Evolutionary conservation across 2,888 invertebrate species (phyloP).

Genomic region (Aquatica leii): DNA sequence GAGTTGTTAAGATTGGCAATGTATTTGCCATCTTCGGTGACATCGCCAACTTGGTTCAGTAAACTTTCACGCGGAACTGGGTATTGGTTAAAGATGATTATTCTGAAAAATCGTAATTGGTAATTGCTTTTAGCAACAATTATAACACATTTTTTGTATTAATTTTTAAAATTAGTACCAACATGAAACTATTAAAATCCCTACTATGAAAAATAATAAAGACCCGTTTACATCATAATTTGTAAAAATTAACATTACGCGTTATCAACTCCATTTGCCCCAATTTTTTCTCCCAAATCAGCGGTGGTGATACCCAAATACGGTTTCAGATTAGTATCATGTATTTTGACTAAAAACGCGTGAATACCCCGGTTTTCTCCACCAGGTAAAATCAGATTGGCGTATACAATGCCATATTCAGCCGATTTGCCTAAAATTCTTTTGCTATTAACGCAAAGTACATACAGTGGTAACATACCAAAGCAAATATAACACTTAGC

Average conservation of each 20-base stretch:
- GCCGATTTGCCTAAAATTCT: slow-evolving; percentile 76
- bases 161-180: too few species aligned
- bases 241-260: slow-evolving; percentile 70
- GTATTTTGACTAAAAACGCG: slow-evolving; percentile 84
- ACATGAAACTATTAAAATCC: too few species aligned
- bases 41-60: slow-evolving; percentile 85
- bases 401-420: slow-evolving; percentile 88
- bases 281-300: slow-evolving; percentile 92
- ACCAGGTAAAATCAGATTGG: slow-evolving; percentile 84
- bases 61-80: slow-evolving; percentile 80
- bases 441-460: too few species aligned
- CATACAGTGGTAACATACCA: too few species aligned
- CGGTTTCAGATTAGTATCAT: slow-evolving; percentile 74
- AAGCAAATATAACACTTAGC: slow-evolving; percentile 83
- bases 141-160: too few species aligned
- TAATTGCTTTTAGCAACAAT: too few species aligned
- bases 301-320: slow-evolving; percentile 85
- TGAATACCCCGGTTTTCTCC: slow-evolving; percentile 84
- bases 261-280: slow-evolving; percentile 92
- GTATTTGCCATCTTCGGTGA: slow-evolving; percentile 85
- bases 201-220: too few species aligned
- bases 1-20: slow-evolving; percentile 81
- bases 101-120: slow-evolving; percentile 62
- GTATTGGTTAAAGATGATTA: slow-evolving; percentile 81
- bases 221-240: too few species aligned